A percentile compares a stretch with the other conserved stretches of the same genome.
Conservation (phyloP, 2,113 vertebrate species). For the Prolemur simus region DNA sequence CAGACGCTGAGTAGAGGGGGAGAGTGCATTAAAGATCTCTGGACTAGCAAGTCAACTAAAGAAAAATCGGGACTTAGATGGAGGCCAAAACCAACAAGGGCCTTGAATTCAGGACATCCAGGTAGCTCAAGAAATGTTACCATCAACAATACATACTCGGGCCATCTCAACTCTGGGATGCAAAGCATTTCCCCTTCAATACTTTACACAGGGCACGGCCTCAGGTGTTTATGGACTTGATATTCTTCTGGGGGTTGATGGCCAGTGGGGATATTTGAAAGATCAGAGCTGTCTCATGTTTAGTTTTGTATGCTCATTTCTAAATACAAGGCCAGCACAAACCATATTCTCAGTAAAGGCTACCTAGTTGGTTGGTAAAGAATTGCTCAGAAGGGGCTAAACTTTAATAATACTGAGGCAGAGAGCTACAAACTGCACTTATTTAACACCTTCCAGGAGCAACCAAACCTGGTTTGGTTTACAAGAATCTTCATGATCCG, state of each 20-base stretch:
- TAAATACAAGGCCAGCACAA: not conserved
- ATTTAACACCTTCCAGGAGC: not conserved
- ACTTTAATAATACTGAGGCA: not conserved
- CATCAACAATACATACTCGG: not conserved
- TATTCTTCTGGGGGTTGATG: not conserved
- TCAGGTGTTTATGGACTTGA: not conserved
- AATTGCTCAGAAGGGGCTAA: not conserved
- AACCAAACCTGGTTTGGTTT: not conserved
- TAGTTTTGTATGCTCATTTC: not conserved
- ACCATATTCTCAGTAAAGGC: not conserved
- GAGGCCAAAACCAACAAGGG: not conserved
- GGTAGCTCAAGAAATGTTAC: not conserved
- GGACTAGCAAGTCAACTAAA: not conserved
- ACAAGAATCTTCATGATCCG: not conserved
- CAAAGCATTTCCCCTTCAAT: not conserved
- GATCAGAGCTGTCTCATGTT: not conserved
- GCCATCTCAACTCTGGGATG: not conserved
- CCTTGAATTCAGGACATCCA: not conserved
- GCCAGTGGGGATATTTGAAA: not conserved
- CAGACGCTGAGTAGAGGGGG: not conserved
- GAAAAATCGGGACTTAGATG: not conserved
- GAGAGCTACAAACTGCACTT: not conserved
- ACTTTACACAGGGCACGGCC: not conserved
- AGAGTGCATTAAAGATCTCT: not conserved
- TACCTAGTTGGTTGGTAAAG: not conserved